phyloP scores from a whole-genome alignment of 2,888 invertebrate genomes.

The Linyphia triangularis region DNA sequence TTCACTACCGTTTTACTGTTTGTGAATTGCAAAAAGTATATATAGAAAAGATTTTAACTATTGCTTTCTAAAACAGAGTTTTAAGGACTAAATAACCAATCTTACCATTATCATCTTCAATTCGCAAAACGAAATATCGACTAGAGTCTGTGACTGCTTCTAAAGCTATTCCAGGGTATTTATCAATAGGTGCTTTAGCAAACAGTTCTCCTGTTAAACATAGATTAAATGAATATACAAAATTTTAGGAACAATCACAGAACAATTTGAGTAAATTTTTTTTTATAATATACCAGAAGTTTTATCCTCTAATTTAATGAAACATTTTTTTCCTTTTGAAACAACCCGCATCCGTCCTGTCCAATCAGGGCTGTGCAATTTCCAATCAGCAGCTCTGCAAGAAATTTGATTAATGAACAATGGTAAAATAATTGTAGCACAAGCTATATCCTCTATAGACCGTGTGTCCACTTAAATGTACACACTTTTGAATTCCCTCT shows the following conservation, averaged over 20 bases:
- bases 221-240: neutral
- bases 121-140: constrained; percentile 96
- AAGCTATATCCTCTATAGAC: too few relatives aligned
- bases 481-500: too few relatives aligned
- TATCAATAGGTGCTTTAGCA: constrained; percentile 96
- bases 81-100: too few relatives aligned
- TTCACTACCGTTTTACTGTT: too few relatives aligned
- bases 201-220: constrained; percentile 87
- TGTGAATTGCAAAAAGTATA: too few relatives aligned
- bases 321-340: constrained; percentile 90
- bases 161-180: constrained; percentile 95
- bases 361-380: constrained; percentile 98
- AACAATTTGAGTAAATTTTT: neutral
- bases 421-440: too few relatives aligned
- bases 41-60: too few relatives aligned
- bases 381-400: constrained; percentile 98
- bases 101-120: constrained; percentile 95
- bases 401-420: too few relatives aligned
- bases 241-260: neutral
- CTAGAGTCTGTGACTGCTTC: constrained; percentile 98
- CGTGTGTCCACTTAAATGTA: too few relatives aligned
- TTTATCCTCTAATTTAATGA: constrained; percentile 97
- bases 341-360: constrained; percentile 96
- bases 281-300: constrained; percentile 83
- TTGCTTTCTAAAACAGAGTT: neutral